These are phyloP conservation scores for Oscheius sp. DNA, from an alignment of 2,888 invertebrate species.

Conservation along the genomic window DNA sequence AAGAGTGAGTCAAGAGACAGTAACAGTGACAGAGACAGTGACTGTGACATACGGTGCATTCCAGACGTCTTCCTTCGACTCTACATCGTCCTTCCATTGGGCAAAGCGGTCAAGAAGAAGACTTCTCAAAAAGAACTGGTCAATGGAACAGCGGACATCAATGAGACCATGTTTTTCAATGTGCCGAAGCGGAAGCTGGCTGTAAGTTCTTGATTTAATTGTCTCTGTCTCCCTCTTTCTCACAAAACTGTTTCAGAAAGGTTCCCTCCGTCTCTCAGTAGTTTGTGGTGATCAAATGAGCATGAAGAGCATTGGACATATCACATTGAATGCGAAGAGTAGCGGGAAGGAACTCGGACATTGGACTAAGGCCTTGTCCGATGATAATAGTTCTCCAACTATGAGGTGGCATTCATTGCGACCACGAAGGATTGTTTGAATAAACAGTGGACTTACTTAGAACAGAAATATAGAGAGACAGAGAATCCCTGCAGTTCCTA, in stretches of 20 bases:
- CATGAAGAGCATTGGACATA: slow-evolving; percentile 30
- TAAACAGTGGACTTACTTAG: not conserved
- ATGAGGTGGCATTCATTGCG: slow-evolving; percentile 22
- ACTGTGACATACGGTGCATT: not conserved
- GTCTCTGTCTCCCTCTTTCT: not conserved
- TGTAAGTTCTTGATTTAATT: not conserved
- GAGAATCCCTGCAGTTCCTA: no score
- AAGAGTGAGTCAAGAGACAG: slow-evolving; percentile 15
- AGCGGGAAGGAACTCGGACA: slow-evolving; percentile 38
- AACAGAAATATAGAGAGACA: no score
- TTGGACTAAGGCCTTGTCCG: slow-evolving; percentile 22
- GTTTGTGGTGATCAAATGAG: slow-evolving; percentile 15
- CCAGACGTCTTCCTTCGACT: slow-evolving; percentile 33
- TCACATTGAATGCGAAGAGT: slow-evolving; percentile 22
- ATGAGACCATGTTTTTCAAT: slow-evolving; percentile 32
- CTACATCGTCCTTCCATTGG: slow-evolving; percentile 29
- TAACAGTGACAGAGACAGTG: no score
- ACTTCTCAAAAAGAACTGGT: slow-evolving; percentile 17
- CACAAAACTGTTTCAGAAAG: slow-evolving; percentile 16
- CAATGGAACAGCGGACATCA: slow-evolving; percentile 28
- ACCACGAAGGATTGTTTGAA: slow-evolving; percentile 9
- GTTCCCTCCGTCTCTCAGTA: slow-evolving; percentile 28
- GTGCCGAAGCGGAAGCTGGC: slow-evolving; percentile 10
- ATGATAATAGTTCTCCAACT: not conserved
- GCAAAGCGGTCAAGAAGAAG: slow-evolving; percentile 30